Percentiles rank a stretch among this genome's conserved stretches.
These are phyloP conservation scores for Acrocyrtus sp. DNA, from an alignment of 2,888 invertebrate species.

Conservation along the genomic window DNA sequence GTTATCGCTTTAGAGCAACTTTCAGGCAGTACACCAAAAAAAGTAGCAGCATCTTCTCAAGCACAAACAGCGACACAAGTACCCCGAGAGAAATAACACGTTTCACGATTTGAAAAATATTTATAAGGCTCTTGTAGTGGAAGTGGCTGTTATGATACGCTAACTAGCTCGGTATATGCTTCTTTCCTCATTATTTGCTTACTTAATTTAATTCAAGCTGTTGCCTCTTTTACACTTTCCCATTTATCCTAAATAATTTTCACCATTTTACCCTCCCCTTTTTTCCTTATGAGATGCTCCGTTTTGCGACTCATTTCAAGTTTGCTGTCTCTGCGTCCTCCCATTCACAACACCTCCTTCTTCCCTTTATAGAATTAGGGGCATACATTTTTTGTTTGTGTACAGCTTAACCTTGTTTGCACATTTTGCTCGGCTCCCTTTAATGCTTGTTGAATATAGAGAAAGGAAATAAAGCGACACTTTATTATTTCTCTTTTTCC, in stretches of 20 bases:
- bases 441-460: too few relatives aligned
- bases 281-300: too few relatives aligned
- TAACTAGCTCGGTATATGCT: constrained; percentile 17
- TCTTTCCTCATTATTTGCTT: constrained; percentile 34
- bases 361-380: too few relatives aligned
- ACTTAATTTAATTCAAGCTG: constrained; percentile 42
- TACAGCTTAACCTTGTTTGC: too few relatives aligned
- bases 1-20: background rate
- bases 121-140: background rate
- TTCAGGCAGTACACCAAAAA: too few relatives aligned
- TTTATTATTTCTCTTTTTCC: background rate
- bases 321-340: too few relatives aligned
- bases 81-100: too few relatives aligned
- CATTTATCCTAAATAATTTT: constrained; percentile 14
- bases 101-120: too few relatives aligned
- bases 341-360: too few relatives aligned
- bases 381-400: too few relatives aligned
- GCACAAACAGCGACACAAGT: background rate
- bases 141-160: background rate
- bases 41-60: background rate
- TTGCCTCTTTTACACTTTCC: constrained; percentile 12
- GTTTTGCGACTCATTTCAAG: too few relatives aligned
- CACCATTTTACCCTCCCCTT: constrained; percentile 9
- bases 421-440: too few relatives aligned
- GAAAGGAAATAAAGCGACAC: background rate